Evolutionary conservation across 2,888 invertebrate species (phyloP), one percentile per base, ranked within the genome.

Genomic region (Agrilus biguttatus): DNA sequence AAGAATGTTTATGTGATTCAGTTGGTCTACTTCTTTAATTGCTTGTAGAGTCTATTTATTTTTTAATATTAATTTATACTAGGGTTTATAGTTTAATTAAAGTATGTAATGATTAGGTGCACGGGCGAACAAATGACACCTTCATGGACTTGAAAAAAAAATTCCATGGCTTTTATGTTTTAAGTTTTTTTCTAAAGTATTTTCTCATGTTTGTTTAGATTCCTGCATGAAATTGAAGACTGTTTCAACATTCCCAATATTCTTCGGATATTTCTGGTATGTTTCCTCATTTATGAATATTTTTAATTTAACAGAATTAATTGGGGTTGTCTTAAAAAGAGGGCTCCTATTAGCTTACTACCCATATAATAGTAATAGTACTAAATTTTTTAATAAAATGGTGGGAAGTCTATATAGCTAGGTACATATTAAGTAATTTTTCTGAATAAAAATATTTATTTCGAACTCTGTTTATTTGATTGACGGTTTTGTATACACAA

Each of bases 1-100:
- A 50, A 58, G 58, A 60, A 59, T 60, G 58, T 61, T 55, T 48
- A 47, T 55, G 63, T 47, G 58, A 57, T 53, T 61, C 53, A 50
- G 46, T 50, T 63, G 63, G 63, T 53, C 63, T 54, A 55, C 57
- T 52, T 40, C 45, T 61, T 61, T 62, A 60, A 61, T 62, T 60
- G 60, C 59, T 62, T 53, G 55, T 51, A 52, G 55, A 56, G 56
- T 55, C 59, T 55, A 54, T 47, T 51, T 51, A 56, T 57, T 62
- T 60, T 58, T 60, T 60, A 57, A 61, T 60, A 58, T 54, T 62
- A 43, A 60, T 60, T 55, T 62, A 56, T 51, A 47, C 36, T 41
- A 32, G 38, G 14, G 34, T 41, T 14, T 14, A 39, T 39, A 28
- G 36, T 39, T 37, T 37, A 41, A 40, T 23, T 34, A 12, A 33